Conservation (phyloP, 2,797 vertebrate species). For the Eulemur albifrons region DNA sequence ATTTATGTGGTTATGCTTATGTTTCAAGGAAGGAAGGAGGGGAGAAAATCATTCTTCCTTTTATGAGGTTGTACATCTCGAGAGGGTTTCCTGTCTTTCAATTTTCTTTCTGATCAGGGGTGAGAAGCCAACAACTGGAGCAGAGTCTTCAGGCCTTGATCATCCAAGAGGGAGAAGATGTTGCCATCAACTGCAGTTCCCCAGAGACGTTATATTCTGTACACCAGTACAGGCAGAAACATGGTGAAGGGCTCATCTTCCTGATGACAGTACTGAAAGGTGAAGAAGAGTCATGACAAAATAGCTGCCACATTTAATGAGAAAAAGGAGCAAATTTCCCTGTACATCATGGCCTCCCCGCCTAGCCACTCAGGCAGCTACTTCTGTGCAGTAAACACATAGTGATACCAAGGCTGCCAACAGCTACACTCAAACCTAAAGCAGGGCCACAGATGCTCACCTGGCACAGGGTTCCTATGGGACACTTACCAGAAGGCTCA, state of each 20-base stretch:
- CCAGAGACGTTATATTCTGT: neutral
- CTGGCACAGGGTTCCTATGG: no score
- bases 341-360: neutral
- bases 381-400: slow-evolving; percentile 17
- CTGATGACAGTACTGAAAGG: neutral
- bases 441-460: neutral
- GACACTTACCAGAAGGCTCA: neutral
- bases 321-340: neutral
- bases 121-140: neutral
- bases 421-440: neutral
- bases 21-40: neutral
- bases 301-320: neutral
- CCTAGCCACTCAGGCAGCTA: neutral
- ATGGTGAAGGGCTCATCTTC: fast-evolving
- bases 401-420: neutral
- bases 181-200: neutral
- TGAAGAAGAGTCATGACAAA: neutral
- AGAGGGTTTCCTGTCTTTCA: neutral
- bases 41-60: neutral
- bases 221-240: neutral
- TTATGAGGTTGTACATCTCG: neutral
- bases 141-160: neutral
- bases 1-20: neutral
- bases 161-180: neutral
- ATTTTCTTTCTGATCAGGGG: slow-evolving; percentile 13